These are phyloP conservation scores for Amphiprion ocellaris DNA, from an alignment of 2,113 vertebrate genomes.

Conservation along the genomic window DNA sequence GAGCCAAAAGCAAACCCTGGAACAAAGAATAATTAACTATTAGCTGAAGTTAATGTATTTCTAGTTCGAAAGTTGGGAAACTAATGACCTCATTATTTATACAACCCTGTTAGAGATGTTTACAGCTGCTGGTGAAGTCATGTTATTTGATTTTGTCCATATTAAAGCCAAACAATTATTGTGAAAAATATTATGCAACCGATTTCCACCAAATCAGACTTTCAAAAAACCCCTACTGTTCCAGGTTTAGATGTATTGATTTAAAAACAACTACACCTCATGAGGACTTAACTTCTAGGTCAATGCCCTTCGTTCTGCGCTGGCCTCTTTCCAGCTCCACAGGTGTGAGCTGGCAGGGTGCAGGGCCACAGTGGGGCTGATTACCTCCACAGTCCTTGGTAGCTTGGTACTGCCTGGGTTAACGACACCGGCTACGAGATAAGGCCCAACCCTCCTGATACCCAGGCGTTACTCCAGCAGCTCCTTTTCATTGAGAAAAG, in stretches of 20 bases:
- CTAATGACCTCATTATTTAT: too few species aligned
- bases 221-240: neutral
- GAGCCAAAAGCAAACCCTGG: too few species aligned
- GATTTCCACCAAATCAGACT: neutral
- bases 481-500: conserved; percentile 89
- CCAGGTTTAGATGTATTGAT: neutral
- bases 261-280: neutral
- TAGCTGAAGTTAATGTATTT: too few species aligned
- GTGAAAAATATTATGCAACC: too few species aligned
- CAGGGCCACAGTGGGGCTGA: conserved; percentile 59
- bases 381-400: conserved; percentile 88
- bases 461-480: conserved; percentile 57
- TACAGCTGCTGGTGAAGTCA: too few species aligned
- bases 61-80: too few species aligned
- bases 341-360: conserved; percentile 81
- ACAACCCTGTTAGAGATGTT: too few species aligned
- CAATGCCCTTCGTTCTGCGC: conserved; percentile 57
- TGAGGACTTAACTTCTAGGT: conserved; percentile 53
- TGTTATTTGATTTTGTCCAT: too few species aligned
- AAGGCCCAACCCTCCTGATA: conserved; percentile 80
- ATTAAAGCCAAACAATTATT: too few species aligned
- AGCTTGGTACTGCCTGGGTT: conserved; percentile 92
- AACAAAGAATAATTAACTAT: too few species aligned
- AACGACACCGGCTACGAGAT: conserved; percentile 89
- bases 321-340: conserved; percentile 69